phyloP scores from a whole-genome alignment of 2,888 invertebrate genomes.

The Lasioglossum vierecki region DNA sequence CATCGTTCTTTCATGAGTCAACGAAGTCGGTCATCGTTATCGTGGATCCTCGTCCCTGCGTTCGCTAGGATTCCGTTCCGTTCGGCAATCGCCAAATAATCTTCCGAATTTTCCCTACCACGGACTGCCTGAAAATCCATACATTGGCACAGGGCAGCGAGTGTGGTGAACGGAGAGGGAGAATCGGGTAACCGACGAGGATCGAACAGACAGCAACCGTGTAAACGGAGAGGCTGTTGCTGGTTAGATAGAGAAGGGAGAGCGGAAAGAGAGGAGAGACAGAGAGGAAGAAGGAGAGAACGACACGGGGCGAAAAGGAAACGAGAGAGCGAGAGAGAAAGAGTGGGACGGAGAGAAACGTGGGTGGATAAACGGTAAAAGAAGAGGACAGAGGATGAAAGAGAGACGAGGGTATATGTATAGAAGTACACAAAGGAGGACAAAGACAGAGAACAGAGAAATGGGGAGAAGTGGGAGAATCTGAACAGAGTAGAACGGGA shows the following conservation, averaged over 20 bases:
- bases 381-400: slow-evolving; percentile 13
- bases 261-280: slow-evolving; percentile 21
- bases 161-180: slow-evolving; percentile 21
- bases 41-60: not conserved
- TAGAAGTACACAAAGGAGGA: slow-evolving; percentile 20
- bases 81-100: not conserved
- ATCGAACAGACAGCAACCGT: slow-evolving; percentile 24
- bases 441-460: not conserved
- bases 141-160: slow-evolving; percentile 42
- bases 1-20: slow-evolving; percentile 26
- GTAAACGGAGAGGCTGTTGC: slow-evolving; percentile 23
- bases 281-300: slow-evolving; percentile 33
- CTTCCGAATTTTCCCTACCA: slow-evolving; percentile 31
- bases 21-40: not conserved
- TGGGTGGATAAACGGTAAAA: slow-evolving; percentile 26
- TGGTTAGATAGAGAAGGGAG: slow-evolving; percentile 17
- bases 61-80: too few species aligned
- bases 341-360: slow-evolving; percentile 8
- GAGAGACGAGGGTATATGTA: not conserved
- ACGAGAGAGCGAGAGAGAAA: slow-evolving; percentile 23
- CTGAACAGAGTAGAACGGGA: slow-evolving; percentile 19
- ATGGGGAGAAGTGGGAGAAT: not conserved
- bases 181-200: slow-evolving; percentile 13
- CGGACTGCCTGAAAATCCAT: slow-evolving; percentile 51
- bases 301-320: not conserved